Percentiles rank a stretch among this genome's conserved stretches.
Evolutionary conservation across 2,888 invertebrate genomes (phyloP).

Genomic region (Terebella lapidaria): DNA sequence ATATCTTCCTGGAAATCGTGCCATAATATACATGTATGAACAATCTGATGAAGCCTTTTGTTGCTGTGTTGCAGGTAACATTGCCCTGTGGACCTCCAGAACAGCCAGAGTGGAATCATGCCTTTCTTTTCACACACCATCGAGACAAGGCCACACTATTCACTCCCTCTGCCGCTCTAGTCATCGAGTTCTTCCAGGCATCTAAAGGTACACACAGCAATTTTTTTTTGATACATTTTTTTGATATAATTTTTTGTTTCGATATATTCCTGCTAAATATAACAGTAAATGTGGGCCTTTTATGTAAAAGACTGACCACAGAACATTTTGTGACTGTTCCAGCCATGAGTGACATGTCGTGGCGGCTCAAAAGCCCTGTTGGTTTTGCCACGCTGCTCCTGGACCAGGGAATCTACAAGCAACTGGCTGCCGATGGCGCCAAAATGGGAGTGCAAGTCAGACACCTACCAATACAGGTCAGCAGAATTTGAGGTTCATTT

Average conservation of each 20-base stretch:
- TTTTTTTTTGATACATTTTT: no score
- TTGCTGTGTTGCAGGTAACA: slow-evolving; percentile 32
- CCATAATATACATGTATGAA: not conserved
- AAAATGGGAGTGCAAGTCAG: slow-evolving; percentile 36
- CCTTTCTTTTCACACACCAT: slow-evolving; percentile 39
- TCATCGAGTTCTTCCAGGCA: slow-evolving; percentile 39
- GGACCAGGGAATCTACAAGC: slow-evolving; percentile 39
- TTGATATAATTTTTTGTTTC: no score
- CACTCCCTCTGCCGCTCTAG: slow-evolving; percentile 44
- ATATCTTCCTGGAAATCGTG: no score
- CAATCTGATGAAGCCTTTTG: no score
- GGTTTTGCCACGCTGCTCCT: slow-evolving; percentile 39
- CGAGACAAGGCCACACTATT: slow-evolving; percentile 46
- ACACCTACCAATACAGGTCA: slow-evolving; percentile 41
- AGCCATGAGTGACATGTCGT: slow-evolving; percentile 45
- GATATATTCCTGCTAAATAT: not conserved
- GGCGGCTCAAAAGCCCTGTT: slow-evolving; percentile 39
- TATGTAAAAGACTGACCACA: no score
- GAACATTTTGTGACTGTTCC: slow-evolving; percentile 7
- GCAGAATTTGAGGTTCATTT: no score
- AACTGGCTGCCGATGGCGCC: slow-evolving; percentile 31
- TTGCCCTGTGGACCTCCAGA: slow-evolving; percentile 40
- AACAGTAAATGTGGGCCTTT: not conserved
- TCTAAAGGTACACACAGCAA: slow-evolving; percentile 2
- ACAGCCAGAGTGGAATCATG: slow-evolving; percentile 45